Percentiles rank a stretch among this genome's conserved stretches.
These are phyloP conservation scores for Leptoteleia sp. DNA, from an alignment of 1,140 invertebrate genomes.

Conservation along the genomic window DNA sequence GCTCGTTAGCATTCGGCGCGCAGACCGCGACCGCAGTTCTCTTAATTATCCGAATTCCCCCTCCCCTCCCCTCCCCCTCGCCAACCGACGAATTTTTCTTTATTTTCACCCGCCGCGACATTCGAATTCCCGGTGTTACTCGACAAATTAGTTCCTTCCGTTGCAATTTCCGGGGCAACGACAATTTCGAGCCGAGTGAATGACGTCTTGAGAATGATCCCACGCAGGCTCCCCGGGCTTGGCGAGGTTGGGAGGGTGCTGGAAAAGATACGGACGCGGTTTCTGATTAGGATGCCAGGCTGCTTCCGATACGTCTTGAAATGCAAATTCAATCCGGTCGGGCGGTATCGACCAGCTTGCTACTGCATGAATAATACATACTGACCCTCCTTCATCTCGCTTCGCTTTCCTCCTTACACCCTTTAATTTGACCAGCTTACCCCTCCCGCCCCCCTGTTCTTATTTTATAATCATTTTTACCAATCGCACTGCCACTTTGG, in stretches of 20 bases:
- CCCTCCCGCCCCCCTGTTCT: background rate
- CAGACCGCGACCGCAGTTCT: conserved; percentile 36
- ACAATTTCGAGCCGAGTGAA: conserved; percentile 58
- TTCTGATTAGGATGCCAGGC: conserved; percentile 65
- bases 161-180: conserved; percentile 60
- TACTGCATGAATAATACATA: conserved; percentile 73
- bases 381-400: conserved; percentile 63
- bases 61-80: conserved; percentile 4
- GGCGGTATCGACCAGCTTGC: conserved; percentile 71
- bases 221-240: conserved; percentile 17
- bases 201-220: conserved; percentile 63
- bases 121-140: conserved; percentile 62
- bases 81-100: too few species aligned
- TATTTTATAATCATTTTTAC: too few species aligned
- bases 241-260: conserved; percentile 4
- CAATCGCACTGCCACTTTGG: too few species aligned
- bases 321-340: conserved; percentile 74
- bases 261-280: conserved; percentile 64
- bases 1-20: conserved; percentile 35
- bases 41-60: conserved; percentile 62
- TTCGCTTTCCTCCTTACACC: conserved; percentile 25
- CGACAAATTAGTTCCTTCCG: conserved; percentile 67
- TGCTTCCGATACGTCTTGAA: conserved; percentile 72
- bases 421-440: conserved; percentile 46
- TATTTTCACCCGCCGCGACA: conserved; percentile 33